Percentiles rank a stretch among this genome's conserved stretches.
These are phyloP conservation scores for Sepioteuthis lessoniana DNA, from an alignment of 2,888 invertebrate genomes.

Conservation along the genomic window DNA sequence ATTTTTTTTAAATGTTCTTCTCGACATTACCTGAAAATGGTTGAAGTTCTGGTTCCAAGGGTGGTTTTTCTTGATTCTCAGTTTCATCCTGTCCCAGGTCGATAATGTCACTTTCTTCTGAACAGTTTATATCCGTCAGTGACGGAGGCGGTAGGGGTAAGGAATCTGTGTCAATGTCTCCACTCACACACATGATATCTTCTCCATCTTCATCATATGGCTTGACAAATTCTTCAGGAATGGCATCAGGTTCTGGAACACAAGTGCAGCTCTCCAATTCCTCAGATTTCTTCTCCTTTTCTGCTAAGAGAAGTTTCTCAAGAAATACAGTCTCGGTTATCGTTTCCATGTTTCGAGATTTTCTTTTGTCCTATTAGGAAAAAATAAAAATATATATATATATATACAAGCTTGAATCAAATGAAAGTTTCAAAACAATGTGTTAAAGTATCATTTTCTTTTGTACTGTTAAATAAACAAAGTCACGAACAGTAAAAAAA, in stretches of 20 bases:
- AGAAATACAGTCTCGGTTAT: slow-evolving; percentile 79
- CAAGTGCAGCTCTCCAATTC: not conserved
- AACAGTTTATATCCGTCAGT: not conserved
- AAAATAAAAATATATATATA: not conserved
- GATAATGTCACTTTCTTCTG: not conserved
- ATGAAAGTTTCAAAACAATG: not conserved
- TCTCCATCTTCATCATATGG: not conserved
- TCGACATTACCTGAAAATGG: slow-evolving; percentile 7
- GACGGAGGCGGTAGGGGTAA: slow-evolving; percentile 34
- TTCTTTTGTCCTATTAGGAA: slow-evolving; percentile 84
- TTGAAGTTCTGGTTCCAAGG: not conserved
- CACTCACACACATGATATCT: not conserved
- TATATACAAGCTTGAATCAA: too few species aligned
- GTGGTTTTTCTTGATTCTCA: slow-evolving; percentile 1
- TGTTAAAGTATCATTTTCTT: too few species aligned
- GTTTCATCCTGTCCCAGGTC: slow-evolving; percentile 37
- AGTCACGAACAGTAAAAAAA: too few species aligned
- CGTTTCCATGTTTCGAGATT: slow-evolving; percentile 89
- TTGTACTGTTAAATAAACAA: too few species aligned
- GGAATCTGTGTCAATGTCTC: slow-evolving; percentile 35
- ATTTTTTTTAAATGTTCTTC: not conserved
- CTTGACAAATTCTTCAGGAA: not conserved
- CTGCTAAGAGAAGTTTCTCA: not conserved
- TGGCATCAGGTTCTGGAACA: not conserved
- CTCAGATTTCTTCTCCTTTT: not conserved